These are phyloP conservation scores for Oxygymnocypris stewartii DNA, from an alignment of 2,113 vertebrate genomes.

Conservation along the genomic window DNA sequence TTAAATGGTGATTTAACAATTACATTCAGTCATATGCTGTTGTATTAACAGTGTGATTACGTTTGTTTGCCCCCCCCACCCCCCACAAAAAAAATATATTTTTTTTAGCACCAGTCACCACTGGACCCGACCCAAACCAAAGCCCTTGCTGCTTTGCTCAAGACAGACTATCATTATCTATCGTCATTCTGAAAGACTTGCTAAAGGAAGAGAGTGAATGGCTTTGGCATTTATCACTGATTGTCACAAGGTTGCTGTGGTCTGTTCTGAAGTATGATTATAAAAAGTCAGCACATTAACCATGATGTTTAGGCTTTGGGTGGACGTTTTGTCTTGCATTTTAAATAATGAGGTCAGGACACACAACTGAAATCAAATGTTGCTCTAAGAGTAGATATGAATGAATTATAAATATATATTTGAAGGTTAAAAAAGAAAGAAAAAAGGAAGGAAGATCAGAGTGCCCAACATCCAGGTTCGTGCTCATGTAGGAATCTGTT, in stretches of 20 bases:
- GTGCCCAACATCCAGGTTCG: neutral
- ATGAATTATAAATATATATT: neutral
- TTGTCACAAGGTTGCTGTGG: neutral
- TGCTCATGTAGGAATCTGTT: neutral
- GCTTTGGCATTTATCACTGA: conserved; percentile 27
- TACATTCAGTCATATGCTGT: no score
- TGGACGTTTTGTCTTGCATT: neutral
- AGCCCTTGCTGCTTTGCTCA: conserved; percentile 35
- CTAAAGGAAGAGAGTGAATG: conserved; percentile 4
- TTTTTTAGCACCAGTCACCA: no score
- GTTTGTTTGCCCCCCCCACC: no score
- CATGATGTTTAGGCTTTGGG: neutral
- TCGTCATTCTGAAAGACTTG: neutral
- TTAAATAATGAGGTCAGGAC: neutral
- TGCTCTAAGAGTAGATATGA: neutral
- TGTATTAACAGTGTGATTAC: no score
- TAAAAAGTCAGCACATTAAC: neutral
- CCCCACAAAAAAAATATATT: no score
- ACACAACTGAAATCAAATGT: conserved; percentile 7
- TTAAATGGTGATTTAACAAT: no score
- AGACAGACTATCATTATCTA: conserved; percentile 15
- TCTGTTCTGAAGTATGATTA: conserved; percentile 7
- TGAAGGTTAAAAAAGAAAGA: neutral
- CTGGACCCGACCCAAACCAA: neutral
- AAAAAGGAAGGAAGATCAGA: neutral